These are phyloP conservation scores for Ectemnius lituratus DNA, from an alignment of 2,888 invertebrate species.

Conservation along the genomic window DNA sequence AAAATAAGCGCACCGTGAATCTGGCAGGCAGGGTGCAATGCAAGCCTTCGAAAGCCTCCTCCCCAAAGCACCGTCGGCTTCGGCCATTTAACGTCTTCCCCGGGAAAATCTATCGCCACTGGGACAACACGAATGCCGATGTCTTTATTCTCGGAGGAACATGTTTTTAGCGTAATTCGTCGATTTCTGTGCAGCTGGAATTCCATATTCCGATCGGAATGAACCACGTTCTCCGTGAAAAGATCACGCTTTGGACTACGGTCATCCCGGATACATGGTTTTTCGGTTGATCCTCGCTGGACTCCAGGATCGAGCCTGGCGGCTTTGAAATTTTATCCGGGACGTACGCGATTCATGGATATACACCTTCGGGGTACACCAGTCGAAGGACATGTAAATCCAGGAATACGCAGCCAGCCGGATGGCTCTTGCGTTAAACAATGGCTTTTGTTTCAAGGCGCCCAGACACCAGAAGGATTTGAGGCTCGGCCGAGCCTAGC, in stretches of 20 bases:
- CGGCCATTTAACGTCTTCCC: constrained; percentile 32
- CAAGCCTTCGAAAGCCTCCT: too few relatives aligned
- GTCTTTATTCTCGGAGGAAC: not conserved
- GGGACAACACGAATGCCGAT: constrained; percentile 27
- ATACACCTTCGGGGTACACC: constrained; percentile 31
- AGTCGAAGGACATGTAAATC: constrained; percentile 52
- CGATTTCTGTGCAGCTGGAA: constrained; percentile 74
- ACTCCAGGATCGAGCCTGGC: constrained; percentile 16
- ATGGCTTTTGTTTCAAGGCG: constrained; percentile 58
- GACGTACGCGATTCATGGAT: not conserved
- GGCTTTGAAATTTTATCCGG: constrained; percentile 55
- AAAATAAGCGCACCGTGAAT: constrained; percentile 19
- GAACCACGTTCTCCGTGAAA: constrained; percentile 6
- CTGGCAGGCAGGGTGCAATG: constrained; percentile 17
- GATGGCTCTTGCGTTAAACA: constrained; percentile 51
- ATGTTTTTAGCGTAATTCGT: constrained; percentile 73
- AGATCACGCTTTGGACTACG: constrained; percentile 50
- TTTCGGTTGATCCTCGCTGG: constrained; percentile 49
- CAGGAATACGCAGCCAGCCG: constrained; percentile 52
- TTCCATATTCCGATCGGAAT: constrained; percentile 64
- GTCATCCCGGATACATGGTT: constrained; percentile 56
- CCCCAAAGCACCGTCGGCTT: constrained; percentile 30
- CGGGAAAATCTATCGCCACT: constrained; percentile 23
- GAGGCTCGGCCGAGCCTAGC: not conserved
- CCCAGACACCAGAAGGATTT: constrained; percentile 5